Percentiles rank a stretch among this genome's conserved stretches.
Conservation (phyloP, 2,113 vertebrate genomes). For the Myrmecophaga tridactyla region DNA sequence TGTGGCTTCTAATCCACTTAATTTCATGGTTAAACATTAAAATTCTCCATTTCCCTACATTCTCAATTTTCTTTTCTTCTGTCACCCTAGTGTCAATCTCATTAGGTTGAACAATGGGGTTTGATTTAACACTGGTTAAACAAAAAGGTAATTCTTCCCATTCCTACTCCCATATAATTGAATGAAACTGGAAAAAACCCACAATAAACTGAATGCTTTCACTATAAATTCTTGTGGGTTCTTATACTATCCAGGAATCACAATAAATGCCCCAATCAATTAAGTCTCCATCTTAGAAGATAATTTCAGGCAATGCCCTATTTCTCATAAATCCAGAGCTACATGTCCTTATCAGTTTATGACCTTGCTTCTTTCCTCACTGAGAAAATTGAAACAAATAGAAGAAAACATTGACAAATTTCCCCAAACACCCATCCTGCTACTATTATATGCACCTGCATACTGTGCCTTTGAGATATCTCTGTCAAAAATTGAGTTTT, state of each 20-base stretch:
- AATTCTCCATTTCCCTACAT: too few species aligned
- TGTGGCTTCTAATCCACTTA: too few species aligned
- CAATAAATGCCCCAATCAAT: too few species aligned
- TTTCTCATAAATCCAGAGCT: background rate
- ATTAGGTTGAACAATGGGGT: background rate
- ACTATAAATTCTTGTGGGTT: too few species aligned
- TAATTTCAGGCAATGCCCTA: background rate
- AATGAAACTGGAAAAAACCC: background rate
- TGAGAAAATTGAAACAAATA: too few species aligned
- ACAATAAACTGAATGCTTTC: background rate
- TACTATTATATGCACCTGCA: background rate
- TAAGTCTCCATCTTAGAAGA: background rate
- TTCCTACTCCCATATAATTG: background rate
- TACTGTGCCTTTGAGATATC: background rate
- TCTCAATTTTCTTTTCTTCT: background rate
- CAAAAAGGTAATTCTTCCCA: background rate
- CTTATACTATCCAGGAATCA: background rate
- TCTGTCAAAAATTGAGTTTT: background rate
- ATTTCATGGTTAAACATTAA: too few species aligned
- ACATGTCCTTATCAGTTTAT: background rate
- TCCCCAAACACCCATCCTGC: background rate
- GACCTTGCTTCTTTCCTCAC: too few species aligned
- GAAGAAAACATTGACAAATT: background rate
- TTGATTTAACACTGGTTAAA: background rate
- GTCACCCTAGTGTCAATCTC: background rate